Evolutionary conservation across 2,888 invertebrate species (phyloP).

Genomic region (Matsumyia berberina): DNA sequence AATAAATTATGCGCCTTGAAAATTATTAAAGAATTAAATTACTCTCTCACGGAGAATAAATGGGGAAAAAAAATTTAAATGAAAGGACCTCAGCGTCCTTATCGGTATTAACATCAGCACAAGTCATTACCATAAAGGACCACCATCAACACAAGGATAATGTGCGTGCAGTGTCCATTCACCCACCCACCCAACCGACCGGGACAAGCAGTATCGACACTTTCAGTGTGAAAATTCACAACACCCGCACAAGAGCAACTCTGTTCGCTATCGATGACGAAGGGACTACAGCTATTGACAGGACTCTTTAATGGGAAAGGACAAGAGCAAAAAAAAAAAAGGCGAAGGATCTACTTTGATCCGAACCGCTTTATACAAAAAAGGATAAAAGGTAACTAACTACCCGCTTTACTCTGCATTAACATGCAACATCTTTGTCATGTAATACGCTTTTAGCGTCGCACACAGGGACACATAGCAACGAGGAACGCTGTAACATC

Average conservation of each 20-base stretch:
- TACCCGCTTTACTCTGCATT: conserved; percentile 38
- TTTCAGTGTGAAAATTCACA: conserved; percentile 41
- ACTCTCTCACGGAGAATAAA: neutral
- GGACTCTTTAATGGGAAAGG: neutral
- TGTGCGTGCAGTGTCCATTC: conserved; percentile 13
- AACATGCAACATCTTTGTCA: conserved; percentile 58
- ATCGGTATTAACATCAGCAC: conserved; percentile 8
- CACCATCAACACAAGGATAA: conserved; percentile 4
- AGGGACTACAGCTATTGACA: conserved; percentile 16
- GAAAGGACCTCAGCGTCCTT: conserved; percentile 5
- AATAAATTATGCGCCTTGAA: conserved; percentile 10
- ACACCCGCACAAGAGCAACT: neutral
- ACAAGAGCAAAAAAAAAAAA: neutral
- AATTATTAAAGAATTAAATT: conserved; percentile 27
- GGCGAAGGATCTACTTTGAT: conserved; percentile 20
- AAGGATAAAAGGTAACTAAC: conserved; percentile 34
- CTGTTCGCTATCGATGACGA: conserved; percentile 16
- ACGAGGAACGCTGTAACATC: neutral
- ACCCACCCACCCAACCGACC: neutral
- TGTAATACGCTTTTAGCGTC: conserved; percentile 49
- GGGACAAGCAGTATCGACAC: conserved; percentile 18
- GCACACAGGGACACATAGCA: conserved; percentile 10
- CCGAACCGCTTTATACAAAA: conserved; percentile 10
- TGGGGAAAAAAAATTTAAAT: neutral
- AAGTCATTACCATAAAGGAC: conserved; percentile 37